Percentiles rank a stretch among this genome's conserved stretches.
phyloP scores from a whole-genome alignment of 2,797 vertebrate genomes.

The Lates japonicus region DNA sequence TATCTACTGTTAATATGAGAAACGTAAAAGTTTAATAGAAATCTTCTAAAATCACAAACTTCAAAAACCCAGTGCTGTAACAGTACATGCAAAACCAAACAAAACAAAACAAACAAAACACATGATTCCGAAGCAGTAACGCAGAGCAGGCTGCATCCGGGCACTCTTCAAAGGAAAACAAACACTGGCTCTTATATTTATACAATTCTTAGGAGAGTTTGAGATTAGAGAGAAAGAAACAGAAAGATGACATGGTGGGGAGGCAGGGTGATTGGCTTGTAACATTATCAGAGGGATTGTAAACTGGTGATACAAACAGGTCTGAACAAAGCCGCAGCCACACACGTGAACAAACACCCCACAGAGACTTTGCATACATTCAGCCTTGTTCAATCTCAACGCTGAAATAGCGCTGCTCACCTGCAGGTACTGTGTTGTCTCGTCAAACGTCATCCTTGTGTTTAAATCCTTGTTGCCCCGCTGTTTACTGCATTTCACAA shows the following conservation, averaged over 20 bases:
- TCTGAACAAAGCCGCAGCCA: constrained; percentile 64
- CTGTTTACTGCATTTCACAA: constrained; percentile 37
- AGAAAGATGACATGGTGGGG: constrained; percentile 30
- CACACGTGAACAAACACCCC: constrained; percentile 54
- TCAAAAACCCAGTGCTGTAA: not conserved
- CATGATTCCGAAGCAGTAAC: constrained; percentile 23
- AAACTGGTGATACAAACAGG: constrained; percentile 69
- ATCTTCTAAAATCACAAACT: not conserved
- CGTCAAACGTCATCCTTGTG: constrained; percentile 51
- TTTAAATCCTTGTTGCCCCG: constrained; percentile 45
- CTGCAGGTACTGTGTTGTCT: constrained; percentile 56
- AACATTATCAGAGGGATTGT: constrained; percentile 81
- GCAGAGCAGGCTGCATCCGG: constrained; percentile 45
- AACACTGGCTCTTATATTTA: constrained; percentile 74
- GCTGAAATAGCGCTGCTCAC: constrained; percentile 54
- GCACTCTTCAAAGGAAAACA: constrained; percentile 62
- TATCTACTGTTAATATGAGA: not conserved
- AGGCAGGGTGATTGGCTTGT: constrained; percentile 29
- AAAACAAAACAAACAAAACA: no score
- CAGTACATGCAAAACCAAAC: not conserved
- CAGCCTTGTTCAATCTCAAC: constrained; percentile 67
- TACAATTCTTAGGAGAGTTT: constrained; percentile 59
- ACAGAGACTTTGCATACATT: constrained; percentile 66
- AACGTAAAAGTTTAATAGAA: not conserved
- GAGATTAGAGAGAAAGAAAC: constrained; percentile 69